Conservation (phyloP, 2,888 invertebrate species). For the Brassicogethes aeneus region DNA sequence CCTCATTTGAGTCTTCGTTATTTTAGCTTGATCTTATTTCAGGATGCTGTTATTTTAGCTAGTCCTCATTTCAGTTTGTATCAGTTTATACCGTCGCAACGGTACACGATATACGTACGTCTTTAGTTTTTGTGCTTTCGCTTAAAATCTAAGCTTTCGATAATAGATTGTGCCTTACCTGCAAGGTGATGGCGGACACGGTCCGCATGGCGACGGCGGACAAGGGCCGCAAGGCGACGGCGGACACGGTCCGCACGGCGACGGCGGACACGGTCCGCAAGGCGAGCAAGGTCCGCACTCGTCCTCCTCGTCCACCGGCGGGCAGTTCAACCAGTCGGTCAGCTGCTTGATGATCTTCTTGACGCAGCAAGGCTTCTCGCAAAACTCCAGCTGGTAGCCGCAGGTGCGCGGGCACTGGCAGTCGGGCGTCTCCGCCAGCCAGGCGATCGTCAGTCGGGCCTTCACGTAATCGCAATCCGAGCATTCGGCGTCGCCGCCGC, state of each 20-base stretch:
- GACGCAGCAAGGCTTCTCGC: neutral
- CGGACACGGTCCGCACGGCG: neutral
- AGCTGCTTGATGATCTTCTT: neutral
- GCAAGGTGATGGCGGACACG: neutral
- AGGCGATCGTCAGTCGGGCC: neutral
- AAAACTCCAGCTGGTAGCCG: slow-evolving; percentile 1
- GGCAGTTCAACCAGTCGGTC: neutral
- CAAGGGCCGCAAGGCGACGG: neutral
- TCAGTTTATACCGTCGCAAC: too few relatives aligned
- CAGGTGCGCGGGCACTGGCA: neutral
- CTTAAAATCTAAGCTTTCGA: too few relatives aligned
- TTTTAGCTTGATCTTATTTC: too few relatives aligned
- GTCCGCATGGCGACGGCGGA: neutral
- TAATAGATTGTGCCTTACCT: too few relatives aligned
- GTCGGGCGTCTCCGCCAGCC: neutral
- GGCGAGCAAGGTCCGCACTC: neutral
- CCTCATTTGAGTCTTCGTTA: too few relatives aligned
- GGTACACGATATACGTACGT: too few relatives aligned
- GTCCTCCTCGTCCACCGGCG: neutral
- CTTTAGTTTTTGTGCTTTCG: too few relatives aligned
- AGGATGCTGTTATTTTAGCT: too few relatives aligned
- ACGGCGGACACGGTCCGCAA: neutral
- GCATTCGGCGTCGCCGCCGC: neutral
- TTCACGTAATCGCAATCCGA: neutral
- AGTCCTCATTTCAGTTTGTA: too few relatives aligned